Conservation (phyloP, 2,888 invertebrate species). For the Listrodromus nycthemerus region DNA sequence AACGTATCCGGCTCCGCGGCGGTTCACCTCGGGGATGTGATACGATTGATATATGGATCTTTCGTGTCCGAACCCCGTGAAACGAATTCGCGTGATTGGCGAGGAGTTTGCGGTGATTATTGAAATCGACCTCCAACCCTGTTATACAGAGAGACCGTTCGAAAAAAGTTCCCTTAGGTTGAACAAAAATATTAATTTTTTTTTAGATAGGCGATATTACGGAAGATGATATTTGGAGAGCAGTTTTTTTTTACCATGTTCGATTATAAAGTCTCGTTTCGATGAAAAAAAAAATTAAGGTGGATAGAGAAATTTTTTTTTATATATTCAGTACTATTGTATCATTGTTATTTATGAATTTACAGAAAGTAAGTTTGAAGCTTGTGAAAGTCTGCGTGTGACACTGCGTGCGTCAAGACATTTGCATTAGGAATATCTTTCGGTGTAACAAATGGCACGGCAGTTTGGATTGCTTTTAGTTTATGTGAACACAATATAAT, state of each 20-base stretch:
- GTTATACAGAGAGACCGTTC: not conserved
- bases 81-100: not conserved
- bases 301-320: too few species aligned
- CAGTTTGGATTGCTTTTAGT: too few species aligned
- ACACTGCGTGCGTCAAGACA: too few species aligned
- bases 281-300: not conserved
- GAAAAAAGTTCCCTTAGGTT: not conserved
- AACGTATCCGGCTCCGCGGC: not conserved
- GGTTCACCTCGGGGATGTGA: slow-evolving; percentile 12
- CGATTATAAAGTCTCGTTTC: not conserved
- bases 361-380: too few species aligned
- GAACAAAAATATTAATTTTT: not conserved
- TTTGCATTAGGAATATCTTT: too few species aligned
- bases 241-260: not conserved
- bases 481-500: too few species aligned
- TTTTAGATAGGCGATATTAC: not conserved
- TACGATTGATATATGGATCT: not conserved
- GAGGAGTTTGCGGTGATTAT: slow-evolving; percentile 2
- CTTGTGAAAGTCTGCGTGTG: too few species aligned
- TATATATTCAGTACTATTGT: too few species aligned
- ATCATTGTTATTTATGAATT: too few species aligned
- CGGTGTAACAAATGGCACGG: too few species aligned
- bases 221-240: not conserved
- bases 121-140: not conserved
- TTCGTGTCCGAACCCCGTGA: not conserved